Evolutionary conservation across 2,113 vertebrate genomes (phyloP).

Genomic region (Plecturocebus donacophilus): DNA sequence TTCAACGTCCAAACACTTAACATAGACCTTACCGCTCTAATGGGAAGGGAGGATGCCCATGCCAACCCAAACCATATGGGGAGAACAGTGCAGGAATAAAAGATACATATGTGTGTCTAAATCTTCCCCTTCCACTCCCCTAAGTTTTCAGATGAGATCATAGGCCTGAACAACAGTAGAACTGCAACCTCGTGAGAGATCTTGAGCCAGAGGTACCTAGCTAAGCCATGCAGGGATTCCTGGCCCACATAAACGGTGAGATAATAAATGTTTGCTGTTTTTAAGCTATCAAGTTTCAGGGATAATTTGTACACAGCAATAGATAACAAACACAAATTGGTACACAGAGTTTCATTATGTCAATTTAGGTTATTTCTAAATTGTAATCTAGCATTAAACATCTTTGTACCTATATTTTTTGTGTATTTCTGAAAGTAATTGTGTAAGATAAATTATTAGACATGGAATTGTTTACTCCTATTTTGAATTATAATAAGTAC

Average conservation of each 20-base stretch:
- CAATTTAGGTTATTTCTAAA: constrained; percentile 2
- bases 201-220: neutral
- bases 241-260: neutral
- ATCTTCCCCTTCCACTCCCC: neutral
- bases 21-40: neutral
- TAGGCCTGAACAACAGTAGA: neutral
- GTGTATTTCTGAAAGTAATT: neutral
- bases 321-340: neutral
- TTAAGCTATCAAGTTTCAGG: neutral
- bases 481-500: neutral
- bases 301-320: neutral
- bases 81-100: neutral
- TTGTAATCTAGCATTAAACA: neutral
- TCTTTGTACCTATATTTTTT: neutral
- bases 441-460: neutral
- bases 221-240: neutral
- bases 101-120: neutral
- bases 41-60: neutral
- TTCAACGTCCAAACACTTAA: neutral
- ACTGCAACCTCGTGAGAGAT: neutral
- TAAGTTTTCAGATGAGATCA: neutral
- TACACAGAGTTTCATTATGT: neutral
- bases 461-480: neutral
- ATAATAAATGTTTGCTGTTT: neutral
- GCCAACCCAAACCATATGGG: neutral